Conservation (phyloP, 2,797 vertebrate genomes). For the Pampus argenteus region DNA sequence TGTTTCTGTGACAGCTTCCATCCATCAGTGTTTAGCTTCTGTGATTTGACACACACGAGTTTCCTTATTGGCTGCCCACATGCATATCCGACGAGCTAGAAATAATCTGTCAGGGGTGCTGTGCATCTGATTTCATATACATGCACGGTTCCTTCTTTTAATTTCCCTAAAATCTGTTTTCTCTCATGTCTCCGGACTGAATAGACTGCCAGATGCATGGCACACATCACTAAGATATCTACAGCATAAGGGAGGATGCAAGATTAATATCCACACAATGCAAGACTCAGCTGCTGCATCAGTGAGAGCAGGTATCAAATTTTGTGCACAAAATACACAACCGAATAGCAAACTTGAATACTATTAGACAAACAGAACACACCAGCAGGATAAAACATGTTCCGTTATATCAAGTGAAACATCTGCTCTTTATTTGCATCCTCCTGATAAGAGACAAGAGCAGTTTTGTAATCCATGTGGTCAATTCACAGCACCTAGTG, state of each 20-base stretch:
- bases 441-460: constrained; percentile 28
- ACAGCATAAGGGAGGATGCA: constrained; percentile 49
- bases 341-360: constrained; percentile 22
- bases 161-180: constrained; percentile 11
- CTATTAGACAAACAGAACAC: constrained; percentile 1
- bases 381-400: neutral
- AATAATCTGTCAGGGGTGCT: neutral
- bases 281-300: constrained; percentile 47
- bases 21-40: constrained; percentile 21
- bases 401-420: constrained; percentile 31
- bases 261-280: constrained; percentile 48
- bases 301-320: constrained; percentile 15
- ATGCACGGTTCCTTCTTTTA: neutral
- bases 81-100: constrained; percentile 23
- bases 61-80: constrained; percentile 16
- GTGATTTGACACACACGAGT: constrained; percentile 16
- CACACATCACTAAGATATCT: constrained; percentile 44
- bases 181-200: constrained; percentile 2
- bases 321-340: constrained; percentile 23
- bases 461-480: constrained; percentile 28
- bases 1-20: constrained; percentile 18
- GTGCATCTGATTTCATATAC: constrained; percentile 23
- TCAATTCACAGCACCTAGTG: constrained; percentile 69
- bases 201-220: constrained; percentile 43
- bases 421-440: constrained; percentile 36